Base-by-base conservation (phyloP, 2,888 invertebrate genomes). In the Amblyteles armatorius region DNA sequence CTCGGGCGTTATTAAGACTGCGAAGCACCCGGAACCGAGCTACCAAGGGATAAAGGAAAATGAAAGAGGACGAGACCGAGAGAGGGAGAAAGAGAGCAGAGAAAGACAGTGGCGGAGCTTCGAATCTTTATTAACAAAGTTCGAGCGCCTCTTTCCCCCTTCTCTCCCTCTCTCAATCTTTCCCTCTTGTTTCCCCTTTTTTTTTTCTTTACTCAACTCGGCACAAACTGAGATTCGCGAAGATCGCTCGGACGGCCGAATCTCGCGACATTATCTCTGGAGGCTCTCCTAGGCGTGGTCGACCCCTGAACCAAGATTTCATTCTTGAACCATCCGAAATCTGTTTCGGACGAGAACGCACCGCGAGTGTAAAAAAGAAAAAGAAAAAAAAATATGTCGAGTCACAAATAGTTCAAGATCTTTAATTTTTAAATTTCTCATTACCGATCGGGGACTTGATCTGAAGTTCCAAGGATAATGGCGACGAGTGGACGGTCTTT, bases 171-270 rank as follows among this genome's bases (percentile, higher is more conserved):
- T 57, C 57, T 74, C 72, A 48, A 67, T 52, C 52, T 74, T n/a
- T 50, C 57, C 78, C 22, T 16, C n/a, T 5, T 55, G 22, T 13
- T 69, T 33, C 55, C 52, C 55, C 50, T 69, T 76, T 26, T 72
- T 26, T 72, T 69, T 69, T 77, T 55, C 26, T 29, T 76, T 57
- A 22, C 52, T 68, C 68, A 5, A 22, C 72, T 77, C 79, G 78
- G 87, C 65, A 76, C 80, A 90, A 88, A 88, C 87, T 87, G 65
- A 88, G 88, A 88, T 83, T 84, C 78, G 83, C 80, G 85, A 69
- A 65, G 60, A 79, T 79, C 83, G 44, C n/a, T 71, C 36, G 50
- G 44, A 73, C 74, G 40, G 55, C 65, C 19, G 9, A 9, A 65
- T 71, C 65, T 65, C 55, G 76, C 72, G 65, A 83, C 79, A 57